phyloP scores from a whole-genome alignment of 2,797 vertebrate genomes.

The Streptopelia turtur region DNA sequence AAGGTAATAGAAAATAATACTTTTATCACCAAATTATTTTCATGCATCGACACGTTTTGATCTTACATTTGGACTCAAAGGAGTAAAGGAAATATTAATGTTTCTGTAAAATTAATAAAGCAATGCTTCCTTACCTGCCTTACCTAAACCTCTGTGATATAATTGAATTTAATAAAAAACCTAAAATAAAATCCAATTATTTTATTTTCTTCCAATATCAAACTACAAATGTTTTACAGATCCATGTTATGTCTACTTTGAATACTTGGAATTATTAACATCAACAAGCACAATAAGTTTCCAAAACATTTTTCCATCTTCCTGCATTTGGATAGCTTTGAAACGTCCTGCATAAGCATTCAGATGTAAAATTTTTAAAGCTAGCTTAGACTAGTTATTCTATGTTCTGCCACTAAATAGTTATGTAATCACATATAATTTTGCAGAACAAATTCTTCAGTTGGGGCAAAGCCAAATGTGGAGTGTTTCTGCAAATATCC shows the following conservation, averaged over 20 bases:
- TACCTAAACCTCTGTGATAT: not conserved
- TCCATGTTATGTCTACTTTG: not conserved
- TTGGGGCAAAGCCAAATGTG: not conserved
- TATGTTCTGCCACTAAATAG: not conserved
- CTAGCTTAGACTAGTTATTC: not conserved
- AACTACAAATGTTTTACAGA: not conserved
- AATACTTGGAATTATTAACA: not conserved
- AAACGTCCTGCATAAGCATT: not conserved
- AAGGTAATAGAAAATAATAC: not conserved
- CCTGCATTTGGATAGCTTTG: not conserved
- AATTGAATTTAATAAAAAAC: not conserved
- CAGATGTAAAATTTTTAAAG: not conserved
- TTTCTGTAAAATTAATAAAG: not conserved
- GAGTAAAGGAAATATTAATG: not conserved
- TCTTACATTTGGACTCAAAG: not conserved
- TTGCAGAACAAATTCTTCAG: not conserved
- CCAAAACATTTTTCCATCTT: not conserved
- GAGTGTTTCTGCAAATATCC: not conserved
- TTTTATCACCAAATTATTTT: slow-evolving; percentile 1
- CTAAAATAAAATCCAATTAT: not conserved
- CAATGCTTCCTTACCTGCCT: not conserved
- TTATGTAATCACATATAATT: not conserved
- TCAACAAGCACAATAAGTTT: not conserved
- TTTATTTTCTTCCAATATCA: not conserved
- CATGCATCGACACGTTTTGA: not conserved